These are phyloP conservation scores for Atopsyche davidsoni DNA, from an alignment of 1,140 invertebrate species.

Conservation along the genomic window DNA sequence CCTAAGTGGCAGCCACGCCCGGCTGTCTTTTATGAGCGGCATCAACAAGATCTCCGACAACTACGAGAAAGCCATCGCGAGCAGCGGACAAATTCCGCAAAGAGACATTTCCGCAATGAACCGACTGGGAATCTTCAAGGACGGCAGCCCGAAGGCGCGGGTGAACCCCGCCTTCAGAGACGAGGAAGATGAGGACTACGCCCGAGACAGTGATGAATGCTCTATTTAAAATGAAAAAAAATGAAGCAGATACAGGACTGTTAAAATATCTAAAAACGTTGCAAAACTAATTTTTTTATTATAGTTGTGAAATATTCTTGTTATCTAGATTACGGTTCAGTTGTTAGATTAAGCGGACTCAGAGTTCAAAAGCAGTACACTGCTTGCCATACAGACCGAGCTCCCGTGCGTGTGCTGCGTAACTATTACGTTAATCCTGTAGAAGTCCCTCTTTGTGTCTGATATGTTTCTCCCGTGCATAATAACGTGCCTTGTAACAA, in stretches of 20 bases:
- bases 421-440: too few species aligned
- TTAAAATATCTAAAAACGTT: neutral
- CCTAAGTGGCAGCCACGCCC: slow-evolving; percentile 11
- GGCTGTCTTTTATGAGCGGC: slow-evolving; percentile 37
- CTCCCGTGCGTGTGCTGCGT: too few species aligned
- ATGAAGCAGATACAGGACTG: neutral
- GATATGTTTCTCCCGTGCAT: too few species aligned
- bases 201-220: slow-evolving; percentile 55
- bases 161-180: slow-evolving; percentile 29
- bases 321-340: neutral
- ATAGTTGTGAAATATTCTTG: neutral
- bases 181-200: slow-evolving; percentile 51
- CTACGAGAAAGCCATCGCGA: slow-evolving; percentile 43
- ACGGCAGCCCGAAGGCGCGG: slow-evolving; percentile 33
- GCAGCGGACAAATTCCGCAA: slow-evolving; percentile 39
- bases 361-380: neutral
- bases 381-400: too few species aligned
- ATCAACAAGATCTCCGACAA: slow-evolving; percentile 48
- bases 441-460: too few species aligned
- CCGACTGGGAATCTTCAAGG: slow-evolving; percentile 42
- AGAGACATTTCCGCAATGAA: slow-evolving; percentile 38
- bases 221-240: slow-evolving; percentile 38
- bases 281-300: neutral
- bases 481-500: too few species aligned
- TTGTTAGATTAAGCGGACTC: neutral